Percentiles rank a stretch among this genome's conserved stretches.
Conservation (phyloP, 2,113 vertebrate genomes). For the Prunella himalayana region DNA sequence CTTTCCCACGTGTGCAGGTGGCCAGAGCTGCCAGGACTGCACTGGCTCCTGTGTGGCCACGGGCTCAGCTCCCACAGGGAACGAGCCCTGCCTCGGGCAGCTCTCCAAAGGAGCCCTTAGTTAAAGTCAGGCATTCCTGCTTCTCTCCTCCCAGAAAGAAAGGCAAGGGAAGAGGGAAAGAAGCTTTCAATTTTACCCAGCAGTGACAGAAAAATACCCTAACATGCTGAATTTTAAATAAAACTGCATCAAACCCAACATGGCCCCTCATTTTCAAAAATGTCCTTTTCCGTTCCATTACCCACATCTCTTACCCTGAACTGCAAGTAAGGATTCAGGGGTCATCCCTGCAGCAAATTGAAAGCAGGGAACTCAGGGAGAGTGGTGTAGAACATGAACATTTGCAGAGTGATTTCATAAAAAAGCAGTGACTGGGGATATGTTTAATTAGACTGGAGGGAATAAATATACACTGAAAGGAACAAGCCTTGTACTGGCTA, state of each 20-base stretch:
- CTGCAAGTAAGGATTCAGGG: neutral
- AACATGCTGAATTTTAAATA: neutral
- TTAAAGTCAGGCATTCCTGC: neutral
- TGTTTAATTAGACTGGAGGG: neutral
- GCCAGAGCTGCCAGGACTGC: neutral
- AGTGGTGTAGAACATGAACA: neutral
- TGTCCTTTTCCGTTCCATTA: neutral
- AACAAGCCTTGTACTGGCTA: neutral
- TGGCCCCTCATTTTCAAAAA: neutral
- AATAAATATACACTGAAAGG: neutral
- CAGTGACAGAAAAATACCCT: neutral
- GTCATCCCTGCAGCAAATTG: neutral
- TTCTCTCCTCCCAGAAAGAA: neutral
- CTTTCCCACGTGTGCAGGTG: neutral
- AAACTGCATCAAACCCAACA: neutral
- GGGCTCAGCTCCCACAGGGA: neutral
- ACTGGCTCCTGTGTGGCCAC: rapidly evolving
- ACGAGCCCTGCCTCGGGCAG: neutral
- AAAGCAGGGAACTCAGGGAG: neutral
- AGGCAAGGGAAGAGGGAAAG: neutral
- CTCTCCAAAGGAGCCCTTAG: neutral
- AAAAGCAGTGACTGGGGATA: neutral
- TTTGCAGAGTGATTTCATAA: neutral
- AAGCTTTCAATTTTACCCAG: neutral
- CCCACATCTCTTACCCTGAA: neutral